Evolutionary conservation across 2,113 vertebrate genomes (phyloP).

Genomic region (Nesoenas mayeri): DNA sequence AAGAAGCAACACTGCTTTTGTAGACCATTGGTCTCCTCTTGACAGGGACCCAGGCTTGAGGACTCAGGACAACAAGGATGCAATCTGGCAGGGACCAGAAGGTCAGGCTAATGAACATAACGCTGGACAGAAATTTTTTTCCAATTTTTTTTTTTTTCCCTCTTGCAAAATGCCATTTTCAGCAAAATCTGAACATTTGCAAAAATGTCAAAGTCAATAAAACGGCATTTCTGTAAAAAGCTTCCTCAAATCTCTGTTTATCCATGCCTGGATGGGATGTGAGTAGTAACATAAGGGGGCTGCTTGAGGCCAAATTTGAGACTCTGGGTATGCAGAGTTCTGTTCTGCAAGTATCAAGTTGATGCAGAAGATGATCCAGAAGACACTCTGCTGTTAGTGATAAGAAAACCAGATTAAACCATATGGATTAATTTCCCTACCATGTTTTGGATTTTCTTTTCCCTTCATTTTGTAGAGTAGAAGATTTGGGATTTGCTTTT

Average conservation of each 20-base stretch:
- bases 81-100: not conserved
- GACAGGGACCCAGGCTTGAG: rapidly evolving
- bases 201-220: not conserved
- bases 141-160: not conserved
- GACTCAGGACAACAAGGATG: not conserved
- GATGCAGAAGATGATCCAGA: not conserved
- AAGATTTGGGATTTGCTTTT: not conserved
- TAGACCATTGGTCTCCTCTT: not conserved
- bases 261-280: not conserved
- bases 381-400: not conserved
- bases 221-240: not conserved
- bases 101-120: not conserved
- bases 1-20: not conserved
- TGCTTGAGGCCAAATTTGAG: not conserved
- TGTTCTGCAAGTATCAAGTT: not conserved
- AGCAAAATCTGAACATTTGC: not conserved
- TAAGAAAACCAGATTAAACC: not conserved
- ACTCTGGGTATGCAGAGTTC: not conserved
- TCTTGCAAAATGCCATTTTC: not conserved
- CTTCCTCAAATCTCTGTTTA: not conserved
- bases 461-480: not conserved
- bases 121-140: not conserved
- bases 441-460: not conserved
- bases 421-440: not conserved
- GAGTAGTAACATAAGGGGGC: not conserved